These are phyloP conservation scores for Spinibarbus caldwelli DNA, from an alignment of 2,797 vertebrate genomes.

Conservation along the genomic window DNA sequence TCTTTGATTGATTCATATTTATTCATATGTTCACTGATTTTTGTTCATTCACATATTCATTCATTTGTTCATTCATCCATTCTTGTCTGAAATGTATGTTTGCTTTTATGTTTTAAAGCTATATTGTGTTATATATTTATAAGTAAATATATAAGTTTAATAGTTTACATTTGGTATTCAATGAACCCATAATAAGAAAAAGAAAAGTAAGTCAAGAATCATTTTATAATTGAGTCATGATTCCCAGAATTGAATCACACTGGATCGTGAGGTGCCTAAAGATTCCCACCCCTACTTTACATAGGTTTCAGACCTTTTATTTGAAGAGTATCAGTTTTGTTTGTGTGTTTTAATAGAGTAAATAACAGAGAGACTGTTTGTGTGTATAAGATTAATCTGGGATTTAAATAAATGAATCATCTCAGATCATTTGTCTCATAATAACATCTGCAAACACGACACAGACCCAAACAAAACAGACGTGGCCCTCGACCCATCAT, in stretches of 20 bases:
- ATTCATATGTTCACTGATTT: neutral
- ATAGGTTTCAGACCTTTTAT: neutral
- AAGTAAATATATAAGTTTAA: neutral
- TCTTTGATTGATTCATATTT: neutral
- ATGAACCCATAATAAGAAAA: neutral
- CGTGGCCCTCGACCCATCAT: neutral
- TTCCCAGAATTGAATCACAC: neutral
- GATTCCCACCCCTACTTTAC: neutral
- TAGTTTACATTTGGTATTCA: neutral
- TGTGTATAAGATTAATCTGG: constrained; percentile 6
- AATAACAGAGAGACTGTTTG: constrained; percentile 1
- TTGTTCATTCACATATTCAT: neutral
- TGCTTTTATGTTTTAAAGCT: neutral
- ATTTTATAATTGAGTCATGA: neutral
- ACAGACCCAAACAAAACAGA: constrained; percentile 13
- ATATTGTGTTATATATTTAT: neutral
- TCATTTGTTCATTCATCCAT: neutral
- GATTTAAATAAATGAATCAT: constrained; percentile 25
- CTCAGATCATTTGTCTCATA: constrained; percentile 14
- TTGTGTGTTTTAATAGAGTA: constrained; percentile 12
- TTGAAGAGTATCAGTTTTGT: neutral
- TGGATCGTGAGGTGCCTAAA: neutral
- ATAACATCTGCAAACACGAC: constrained; percentile 14
- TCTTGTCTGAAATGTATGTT: neutral
- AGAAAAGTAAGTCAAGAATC: neutral